Evolutionary conservation across 2,113 vertebrate genomes (phyloP), one percentile per base, ranked within the genome.

Genomic region (Lagenorhynchus albirostris): DNA sequence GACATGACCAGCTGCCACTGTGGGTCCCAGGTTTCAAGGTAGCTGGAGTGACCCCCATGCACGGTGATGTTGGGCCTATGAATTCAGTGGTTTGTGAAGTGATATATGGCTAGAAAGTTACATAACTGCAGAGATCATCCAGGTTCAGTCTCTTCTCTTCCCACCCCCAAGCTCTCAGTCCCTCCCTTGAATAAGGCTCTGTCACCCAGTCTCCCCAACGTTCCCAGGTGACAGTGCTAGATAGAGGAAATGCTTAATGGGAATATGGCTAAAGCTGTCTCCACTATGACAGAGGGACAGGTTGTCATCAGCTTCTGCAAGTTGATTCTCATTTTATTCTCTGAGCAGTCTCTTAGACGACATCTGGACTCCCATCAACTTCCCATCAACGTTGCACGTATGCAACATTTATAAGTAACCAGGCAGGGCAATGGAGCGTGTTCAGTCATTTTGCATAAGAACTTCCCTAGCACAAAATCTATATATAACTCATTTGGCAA

Each of bases 371-470:
- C 44, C 82, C 33, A 85, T 36, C 50, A 77, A 36, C 79, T 89
- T 95, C 74, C 33, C 65, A n/a, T 67, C 53, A 81, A 26, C 23
- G n/a, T 23, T 95, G 44, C 50, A 96, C 36, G 14, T 65, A 79
- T 5, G n/a, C 70, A 81, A 71, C 31, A 5, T 65, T 93, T 86
- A 58, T 71, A 91, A 96, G 77, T 95, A 92, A 97, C 81, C 26
- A 82, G 53, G 31, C 58, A 91, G 71, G 68, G 95, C 65, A 87
- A 85, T 91, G 89, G 63, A 85, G 81, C 55, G 6, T 92, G 50
- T 74, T 74, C 89, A 93, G 91, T 91, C 79, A 82, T 77, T 98
- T 97, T 97, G 86, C 95, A 96, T 96, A 95, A 93, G 85, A 94
- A 97, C 86, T 97, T 97, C 96, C 95, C 86, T 89, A 96, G 92